Evolutionary conservation across 23 tunicate species (phyloP).

Genomic region (Botrylloides violaceus): DNA sequence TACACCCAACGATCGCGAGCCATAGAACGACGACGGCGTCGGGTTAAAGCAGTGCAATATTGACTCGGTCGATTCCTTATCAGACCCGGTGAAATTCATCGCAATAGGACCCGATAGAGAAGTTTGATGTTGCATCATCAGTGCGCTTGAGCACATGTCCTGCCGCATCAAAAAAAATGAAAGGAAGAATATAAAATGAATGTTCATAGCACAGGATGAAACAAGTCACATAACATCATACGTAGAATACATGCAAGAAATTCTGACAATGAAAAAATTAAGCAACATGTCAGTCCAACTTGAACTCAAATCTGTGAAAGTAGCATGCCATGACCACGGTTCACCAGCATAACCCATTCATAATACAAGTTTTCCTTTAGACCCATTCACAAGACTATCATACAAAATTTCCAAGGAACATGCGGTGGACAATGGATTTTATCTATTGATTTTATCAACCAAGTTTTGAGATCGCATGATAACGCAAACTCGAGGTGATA

Average conservation of each 20-base stretch:
- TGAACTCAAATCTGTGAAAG: too few species aligned
- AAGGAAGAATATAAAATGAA: slow-evolving; percentile 16
- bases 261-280: not conserved
- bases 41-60: slow-evolving; percentile 10
- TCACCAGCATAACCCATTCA: too few species aligned
- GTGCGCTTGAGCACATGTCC: slow-evolving; percentile 37
- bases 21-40: not conserved
- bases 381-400: too few species aligned
- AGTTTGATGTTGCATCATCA: slow-evolving; percentile 25
- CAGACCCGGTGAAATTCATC: slow-evolving; percentile 9
- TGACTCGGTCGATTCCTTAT: slow-evolving; percentile 2
- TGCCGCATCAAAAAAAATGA: slow-evolving; percentile 26
- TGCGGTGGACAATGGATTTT: too few species aligned
- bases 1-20: not conserved
- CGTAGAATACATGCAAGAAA: not conserved
- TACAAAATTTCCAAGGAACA: too few species aligned
- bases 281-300: too few species aligned
- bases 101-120: slow-evolving; percentile 15
- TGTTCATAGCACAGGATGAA: not conserved
- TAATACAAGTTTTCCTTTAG: too few species aligned
- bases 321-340: too few species aligned
- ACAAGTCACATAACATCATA: too few species aligned
- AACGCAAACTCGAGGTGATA: too few species aligned
- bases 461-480: too few species aligned
- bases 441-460: too few species aligned